phyloP scores from a whole-genome alignment of 1,140 invertebrate genomes.

The Drosophila ananassae region DNA sequence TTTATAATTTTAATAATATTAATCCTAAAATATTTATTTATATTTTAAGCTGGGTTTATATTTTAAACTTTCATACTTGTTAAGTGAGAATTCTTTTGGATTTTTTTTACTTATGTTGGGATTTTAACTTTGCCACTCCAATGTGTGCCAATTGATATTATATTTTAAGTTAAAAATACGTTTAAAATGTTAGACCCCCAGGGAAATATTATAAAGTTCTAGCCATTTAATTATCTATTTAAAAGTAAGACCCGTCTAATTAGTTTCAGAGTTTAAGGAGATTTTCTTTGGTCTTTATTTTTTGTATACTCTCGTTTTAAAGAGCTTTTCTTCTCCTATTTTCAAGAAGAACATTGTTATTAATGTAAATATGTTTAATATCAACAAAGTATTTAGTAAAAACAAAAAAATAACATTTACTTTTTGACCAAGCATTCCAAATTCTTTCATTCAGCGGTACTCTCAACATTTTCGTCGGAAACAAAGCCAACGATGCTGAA shows the following conservation, averaged over 20 bases:
- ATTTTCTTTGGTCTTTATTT: conserved; percentile 1
- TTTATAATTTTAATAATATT: not conserved
- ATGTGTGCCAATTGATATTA: too few species aligned
- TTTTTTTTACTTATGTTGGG: too few species aligned
- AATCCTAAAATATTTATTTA: not conserved
- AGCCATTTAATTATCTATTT: too few species aligned
- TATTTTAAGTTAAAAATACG: too few species aligned
- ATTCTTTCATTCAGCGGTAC: conserved; percentile 6
- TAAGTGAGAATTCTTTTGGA: too few species aligned
- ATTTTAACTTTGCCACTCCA: too few species aligned
- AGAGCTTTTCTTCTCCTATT: not conserved
- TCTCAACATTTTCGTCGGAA: conserved; percentile 38
- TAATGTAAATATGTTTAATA: conserved; percentile 3
- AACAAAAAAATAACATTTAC: not conserved
- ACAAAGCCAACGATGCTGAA: conserved; percentile 45
- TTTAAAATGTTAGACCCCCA: too few species aligned
- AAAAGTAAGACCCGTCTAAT: too few species aligned
- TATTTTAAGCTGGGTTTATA: too few species aligned
- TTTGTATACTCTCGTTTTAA: not conserved
- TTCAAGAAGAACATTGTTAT: not conserved
- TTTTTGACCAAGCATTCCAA: not conserved
- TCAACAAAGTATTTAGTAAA: conserved; percentile 19
- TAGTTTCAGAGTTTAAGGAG: not conserved
- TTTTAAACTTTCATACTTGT: too few species aligned
- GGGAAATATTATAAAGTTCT: too few species aligned